A percentile compares a stretch with the other conserved stretches of the same genome.
Evolutionary conservation across 2,888 invertebrate genomes (phyloP).

Genomic region (Himalopsyche tibetana): DNA sequence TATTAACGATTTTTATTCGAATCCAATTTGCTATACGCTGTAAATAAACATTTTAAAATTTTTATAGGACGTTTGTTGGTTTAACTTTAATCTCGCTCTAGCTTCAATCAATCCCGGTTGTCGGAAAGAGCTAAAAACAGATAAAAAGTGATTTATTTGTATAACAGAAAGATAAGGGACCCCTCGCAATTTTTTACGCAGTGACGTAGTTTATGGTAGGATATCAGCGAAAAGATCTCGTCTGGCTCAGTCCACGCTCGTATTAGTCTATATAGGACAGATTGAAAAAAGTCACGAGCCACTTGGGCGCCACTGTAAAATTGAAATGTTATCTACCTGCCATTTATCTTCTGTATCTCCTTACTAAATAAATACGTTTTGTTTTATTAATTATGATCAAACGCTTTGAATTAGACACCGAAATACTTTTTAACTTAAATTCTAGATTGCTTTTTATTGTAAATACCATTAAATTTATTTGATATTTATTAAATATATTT

Average conservation of each 20-base stretch:
- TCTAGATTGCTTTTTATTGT: too few relatives aligned
- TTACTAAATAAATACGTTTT: conserved; percentile 9
- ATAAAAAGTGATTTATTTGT: conserved; percentile 28
- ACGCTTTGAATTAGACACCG: background rate
- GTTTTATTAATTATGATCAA: conserved; percentile 26
- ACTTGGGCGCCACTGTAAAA: conserved; percentile 17
- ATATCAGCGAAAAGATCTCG: conserved; percentile 21
- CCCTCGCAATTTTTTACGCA: conserved; percentile 19
- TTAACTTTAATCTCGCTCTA: too few relatives aligned
- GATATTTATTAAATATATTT: too few relatives aligned
- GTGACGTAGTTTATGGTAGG: background rate
- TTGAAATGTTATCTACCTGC: conserved; percentile 11
- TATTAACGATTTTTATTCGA: too few relatives aligned
- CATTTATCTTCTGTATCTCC: background rate
- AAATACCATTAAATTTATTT: too few relatives aligned
- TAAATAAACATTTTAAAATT: too few relatives aligned
- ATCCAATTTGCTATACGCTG: too few relatives aligned
- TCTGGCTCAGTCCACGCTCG: conserved; percentile 20
- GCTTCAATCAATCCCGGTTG: background rate
- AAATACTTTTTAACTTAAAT: too few relatives aligned
- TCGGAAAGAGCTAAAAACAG: conserved; percentile 3
- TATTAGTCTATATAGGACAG: conserved; percentile 12
- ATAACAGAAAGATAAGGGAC: background rate
- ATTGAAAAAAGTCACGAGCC: background rate
- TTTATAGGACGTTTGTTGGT: too few relatives aligned